Evolutionary conservation across 2,888 invertebrate genomes (phyloP).

Genomic region (Cecidostiba fungosa): DNA sequence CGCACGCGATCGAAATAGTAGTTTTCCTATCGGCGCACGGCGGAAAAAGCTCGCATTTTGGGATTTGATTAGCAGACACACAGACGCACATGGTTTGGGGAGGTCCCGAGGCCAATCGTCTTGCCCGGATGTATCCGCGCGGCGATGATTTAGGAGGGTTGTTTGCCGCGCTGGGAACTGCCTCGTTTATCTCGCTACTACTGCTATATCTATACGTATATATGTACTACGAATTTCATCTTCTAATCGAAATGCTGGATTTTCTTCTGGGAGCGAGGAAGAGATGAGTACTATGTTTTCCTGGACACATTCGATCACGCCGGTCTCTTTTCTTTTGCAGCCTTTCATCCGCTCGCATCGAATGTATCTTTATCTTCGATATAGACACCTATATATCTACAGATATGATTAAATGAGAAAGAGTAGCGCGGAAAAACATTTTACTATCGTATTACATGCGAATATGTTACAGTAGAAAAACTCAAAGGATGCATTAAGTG

Average conservation of each 20-base stretch:
- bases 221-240: slow-evolving; percentile 34
- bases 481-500: too few relatives aligned
- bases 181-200: slow-evolving; percentile 22
- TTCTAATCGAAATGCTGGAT: slow-evolving; percentile 26
- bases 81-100: not conserved
- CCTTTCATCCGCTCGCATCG: not conserved
- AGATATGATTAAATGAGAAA: not conserved
- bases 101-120: not conserved
- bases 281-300: not conserved
- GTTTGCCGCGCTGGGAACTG: slow-evolving; percentile 26
- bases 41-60: slow-evolving; percentile 23
- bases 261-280: not conserved
- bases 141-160: slow-evolving; percentile 34
- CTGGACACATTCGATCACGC: too few relatives aligned
- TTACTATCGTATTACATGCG: too few relatives aligned
- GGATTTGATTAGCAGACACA: slow-evolving; percentile 37
- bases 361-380: not conserved
- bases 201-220: not conserved
- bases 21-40: not conserved
- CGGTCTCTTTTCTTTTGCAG: not conserved
- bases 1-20: not conserved
- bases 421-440: not conserved
- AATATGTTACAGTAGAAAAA: not conserved
- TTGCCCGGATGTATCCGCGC: slow-evolving; percentile 13
- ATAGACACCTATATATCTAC: not conserved